phyloP scores from a whole-genome alignment of 35 echinoderm and acorn worm genomes.

The Nesometra sesokonis region DNA sequence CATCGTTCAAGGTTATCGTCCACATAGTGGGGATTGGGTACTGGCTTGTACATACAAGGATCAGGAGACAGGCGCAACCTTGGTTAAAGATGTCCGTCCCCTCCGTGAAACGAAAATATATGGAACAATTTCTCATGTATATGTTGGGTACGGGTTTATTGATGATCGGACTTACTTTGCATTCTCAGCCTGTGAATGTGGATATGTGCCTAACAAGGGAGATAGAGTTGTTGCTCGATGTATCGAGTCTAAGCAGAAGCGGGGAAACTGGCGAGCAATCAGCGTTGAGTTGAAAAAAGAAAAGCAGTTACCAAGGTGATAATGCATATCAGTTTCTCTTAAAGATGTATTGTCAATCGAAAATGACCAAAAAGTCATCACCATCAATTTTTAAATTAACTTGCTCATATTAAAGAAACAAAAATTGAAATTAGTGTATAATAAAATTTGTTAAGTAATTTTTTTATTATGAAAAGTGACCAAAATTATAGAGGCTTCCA shows the following conservation, averaged over 20 bases:
- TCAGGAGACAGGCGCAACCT: not conserved
- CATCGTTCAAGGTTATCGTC: slow-evolving; percentile 53
- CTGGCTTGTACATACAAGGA: slow-evolving; percentile 10
- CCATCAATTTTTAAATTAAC: no score
- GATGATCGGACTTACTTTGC: slow-evolving; percentile 67
- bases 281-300: slow-evolving; percentile 24
- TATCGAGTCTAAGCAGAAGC: slow-evolving; percentile 81
- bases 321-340: no score
- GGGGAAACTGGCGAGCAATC: slow-evolving; percentile 84
- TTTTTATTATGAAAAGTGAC: no score
- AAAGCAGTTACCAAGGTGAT: not conserved
- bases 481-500: no score
- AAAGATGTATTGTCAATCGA: no score
- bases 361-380: no score
- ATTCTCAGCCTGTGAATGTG: slow-evolving; percentile 43
- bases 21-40: slow-evolving; percentile 82
- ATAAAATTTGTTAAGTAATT: no score
- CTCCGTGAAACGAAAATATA: slow-evolving; percentile 53
- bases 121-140: slow-evolving; percentile 46
- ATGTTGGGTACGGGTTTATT: slow-evolving; percentile 73
- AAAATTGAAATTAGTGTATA: no score
- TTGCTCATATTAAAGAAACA: no score
- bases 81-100: slow-evolving; percentile 42
- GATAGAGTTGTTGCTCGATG: slow-evolving; percentile 54
- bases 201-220: slow-evolving; percentile 59